Percentiles rank a stretch among this genome's conserved stretches.
These are phyloP conservation scores for Eubucco bourcierii DNA, from an alignment of 2,113 vertebrate genomes.

Conservation along the genomic window DNA sequence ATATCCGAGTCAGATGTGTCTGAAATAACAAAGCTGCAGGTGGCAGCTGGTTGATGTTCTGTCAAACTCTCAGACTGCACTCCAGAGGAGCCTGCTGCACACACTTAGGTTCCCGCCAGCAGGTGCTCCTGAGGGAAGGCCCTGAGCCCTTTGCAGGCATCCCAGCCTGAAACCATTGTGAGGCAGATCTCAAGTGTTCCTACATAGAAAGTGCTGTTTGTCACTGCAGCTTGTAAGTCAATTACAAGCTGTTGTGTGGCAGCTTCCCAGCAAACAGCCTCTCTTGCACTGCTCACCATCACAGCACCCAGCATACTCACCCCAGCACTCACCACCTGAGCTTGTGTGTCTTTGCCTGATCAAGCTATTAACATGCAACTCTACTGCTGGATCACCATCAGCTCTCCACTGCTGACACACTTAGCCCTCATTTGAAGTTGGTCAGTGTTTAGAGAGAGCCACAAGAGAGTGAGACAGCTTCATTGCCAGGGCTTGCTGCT, in stretches of 20 bases:
- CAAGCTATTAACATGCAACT: background rate
- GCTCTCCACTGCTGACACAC: background rate
- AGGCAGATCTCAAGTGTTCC: background rate
- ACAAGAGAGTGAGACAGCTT: background rate
- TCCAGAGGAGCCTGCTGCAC: background rate
- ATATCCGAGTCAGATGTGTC: background rate
- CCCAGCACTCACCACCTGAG: background rate
- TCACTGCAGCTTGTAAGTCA: background rate
- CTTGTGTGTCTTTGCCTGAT: background rate
- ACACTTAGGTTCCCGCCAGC: background rate
- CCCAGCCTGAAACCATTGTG: background rate
- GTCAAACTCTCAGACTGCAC: background rate
- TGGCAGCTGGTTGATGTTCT: background rate
- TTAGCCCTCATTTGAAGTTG: background rate
- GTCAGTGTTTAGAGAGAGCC: background rate
- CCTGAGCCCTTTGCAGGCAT: background rate
- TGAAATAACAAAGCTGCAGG: background rate
- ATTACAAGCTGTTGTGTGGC: fast-evolving
- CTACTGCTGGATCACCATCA: background rate
- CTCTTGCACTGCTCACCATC: background rate
- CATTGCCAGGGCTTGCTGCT: too few species aligned
- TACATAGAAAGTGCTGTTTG: background rate
- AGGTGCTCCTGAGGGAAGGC: fast-evolving
- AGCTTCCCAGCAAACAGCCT: background rate
- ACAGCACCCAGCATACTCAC: background rate